A percentile compares a stretch with the other conserved stretches of the same genome.
phyloP scores from a whole-genome alignment of 1,140 invertebrate genomes.

The Colletes latitarsis region DNA sequence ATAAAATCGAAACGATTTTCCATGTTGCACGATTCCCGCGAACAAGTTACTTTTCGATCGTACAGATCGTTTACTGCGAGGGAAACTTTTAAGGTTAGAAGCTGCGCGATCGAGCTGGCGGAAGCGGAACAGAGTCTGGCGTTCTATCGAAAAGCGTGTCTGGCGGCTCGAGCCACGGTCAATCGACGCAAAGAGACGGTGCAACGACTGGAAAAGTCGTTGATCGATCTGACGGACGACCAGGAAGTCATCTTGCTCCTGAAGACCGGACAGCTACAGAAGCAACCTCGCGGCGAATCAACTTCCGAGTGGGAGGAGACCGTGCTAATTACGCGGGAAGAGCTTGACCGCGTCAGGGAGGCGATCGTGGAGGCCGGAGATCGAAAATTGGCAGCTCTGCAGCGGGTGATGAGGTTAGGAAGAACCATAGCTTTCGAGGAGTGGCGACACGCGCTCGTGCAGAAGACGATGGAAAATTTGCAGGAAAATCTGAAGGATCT shows the following conservation, averaged over 20 bases:
- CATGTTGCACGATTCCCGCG: too few species aligned
- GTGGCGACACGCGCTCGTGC: conserved; percentile 84
- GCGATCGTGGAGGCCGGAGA: conserved; percentile 82
- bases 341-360: conserved; percentile 83
- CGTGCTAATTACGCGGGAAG: conserved; percentile 81
- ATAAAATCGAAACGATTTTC: too few species aligned
- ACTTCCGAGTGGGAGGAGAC: conserved; percentile 83
- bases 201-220: conserved; percentile 22
- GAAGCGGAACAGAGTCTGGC: conserved; percentile 79
- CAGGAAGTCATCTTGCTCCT: conserved; percentile 81
- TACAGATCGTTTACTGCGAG: too few species aligned
- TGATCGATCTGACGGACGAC: conserved; percentile 42
- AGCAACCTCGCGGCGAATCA: conserved; percentile 64
- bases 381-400: conserved; percentile 81
- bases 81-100: conserved; percentile 64
- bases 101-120: conserved; percentile 72
- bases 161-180: conserved; percentile 30
- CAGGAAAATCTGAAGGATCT: conserved; percentile 82
- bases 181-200: conserved; percentile 41
- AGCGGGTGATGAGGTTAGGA: conserved; percentile 78
- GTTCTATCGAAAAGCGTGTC: conserved; percentile 72
- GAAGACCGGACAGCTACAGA: conserved; percentile 84
- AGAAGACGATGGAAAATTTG: conserved; percentile 83
- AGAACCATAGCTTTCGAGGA: conserved; percentile 82
- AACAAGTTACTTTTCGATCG: too few species aligned